A percentile compares a stretch with the other conserved stretches of the same genome.
phyloP scores from a whole-genome alignment of 23 tunicate species.

The Aplidium turbinatum region DNA sequence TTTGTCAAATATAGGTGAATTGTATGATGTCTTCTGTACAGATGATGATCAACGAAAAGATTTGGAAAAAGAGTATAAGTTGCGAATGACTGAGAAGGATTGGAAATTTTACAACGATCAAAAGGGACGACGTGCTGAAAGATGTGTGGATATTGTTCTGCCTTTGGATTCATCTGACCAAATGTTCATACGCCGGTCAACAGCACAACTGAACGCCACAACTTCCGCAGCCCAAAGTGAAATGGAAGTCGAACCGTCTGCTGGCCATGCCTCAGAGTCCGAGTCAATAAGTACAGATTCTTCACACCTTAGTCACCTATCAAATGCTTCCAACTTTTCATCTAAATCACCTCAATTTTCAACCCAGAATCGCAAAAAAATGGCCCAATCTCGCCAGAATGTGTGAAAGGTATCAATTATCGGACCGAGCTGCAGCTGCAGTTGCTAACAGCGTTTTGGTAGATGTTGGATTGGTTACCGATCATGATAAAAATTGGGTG shows the following conservation, averaged over 20 bases:
- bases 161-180: not conserved
- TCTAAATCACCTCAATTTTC: no score
- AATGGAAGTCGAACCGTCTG: not conserved
- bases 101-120: conserved; percentile 33
- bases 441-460: conserved; percentile 27
- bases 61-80: conserved; percentile 14
- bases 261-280: not conserved
- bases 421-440: conserved; percentile 33
- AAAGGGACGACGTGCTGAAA: conserved; percentile 8
- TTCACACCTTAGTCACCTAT: no score
- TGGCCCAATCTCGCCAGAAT: conserved; percentile 34
- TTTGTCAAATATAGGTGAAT: not conserved
- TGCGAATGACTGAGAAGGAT: conserved; percentile 34
- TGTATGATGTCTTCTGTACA: conserved; percentile 8
- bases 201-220: not conserved
- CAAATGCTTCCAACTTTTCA: no score
- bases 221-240: not conserved
- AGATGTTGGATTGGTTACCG: conserved; percentile 23
- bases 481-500: not conserved
- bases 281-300: conserved; percentile 5
- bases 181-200: not conserved
- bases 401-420: conserved; percentile 16
- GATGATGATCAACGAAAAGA: conserved; percentile 12
- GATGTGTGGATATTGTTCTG: conserved; percentile 12
- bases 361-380: conserved; percentile 29